Base-by-base conservation (phyloP, 2,888 invertebrate species). In the Campaea margaritaria region DNA sequence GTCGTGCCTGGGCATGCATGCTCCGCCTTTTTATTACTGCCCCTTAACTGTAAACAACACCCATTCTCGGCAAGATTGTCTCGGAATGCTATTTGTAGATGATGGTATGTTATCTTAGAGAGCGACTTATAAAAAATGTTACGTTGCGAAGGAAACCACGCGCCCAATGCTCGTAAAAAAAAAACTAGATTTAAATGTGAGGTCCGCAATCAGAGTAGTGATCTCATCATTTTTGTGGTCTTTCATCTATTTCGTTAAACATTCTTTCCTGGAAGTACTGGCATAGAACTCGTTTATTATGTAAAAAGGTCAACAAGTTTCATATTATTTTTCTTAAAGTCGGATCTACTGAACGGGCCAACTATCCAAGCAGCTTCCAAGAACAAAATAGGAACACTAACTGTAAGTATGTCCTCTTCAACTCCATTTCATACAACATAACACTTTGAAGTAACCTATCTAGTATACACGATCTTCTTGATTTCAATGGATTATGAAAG, bases 1-100 rank as follows among this genome's bases (percentile, higher is more conserved):
- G 88, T 88, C 89, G 88, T 89, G 89, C 82, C 70, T 79, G 75
- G 72, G 76, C 85, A 85, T 85, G 85, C 85, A 85, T 86, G 89
- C 86, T 81, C 89, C 89, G 89, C 89, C 89, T 90, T 89, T 91
- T 91, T 91, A 89, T 91, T 86, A 76, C 89, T 89, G 89, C 87
- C 89, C 86, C 89, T 83, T 89, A 88, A 89, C 89, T 87, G 89
- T 89, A 86, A 83, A 90, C 87, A 85, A 89, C 90, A 89, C 90
- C 91, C 90, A 91, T 89, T 87, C 82, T 79, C 70, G 74, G 62
- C 58, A 71, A 77, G 75, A 78, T 77, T 79, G 82, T 76, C 81
- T 80, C 75, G 75, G 72, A 75, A 79, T 79, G 78, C 76, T 76
- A 77, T 78, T 82, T 79, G 76, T 82, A 76, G 75, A 72, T 76